Conservation (phyloP, 2,797 vertebrate genomes). For the Tapera naevia region DNA sequence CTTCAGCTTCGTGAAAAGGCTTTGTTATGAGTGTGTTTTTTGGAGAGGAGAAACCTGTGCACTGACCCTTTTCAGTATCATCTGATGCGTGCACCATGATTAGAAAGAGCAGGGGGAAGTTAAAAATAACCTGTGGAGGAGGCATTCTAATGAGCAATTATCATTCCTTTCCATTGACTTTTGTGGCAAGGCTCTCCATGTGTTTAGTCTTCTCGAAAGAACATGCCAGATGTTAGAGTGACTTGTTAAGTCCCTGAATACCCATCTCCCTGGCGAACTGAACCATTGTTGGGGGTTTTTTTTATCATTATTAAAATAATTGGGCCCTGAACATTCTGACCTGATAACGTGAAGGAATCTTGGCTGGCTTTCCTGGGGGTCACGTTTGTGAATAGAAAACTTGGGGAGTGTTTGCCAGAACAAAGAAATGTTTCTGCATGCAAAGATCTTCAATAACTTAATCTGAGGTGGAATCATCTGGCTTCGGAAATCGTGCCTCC, state of each 20-base stretch:
- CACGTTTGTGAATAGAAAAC: slow-evolving; percentile 41
- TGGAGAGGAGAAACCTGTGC: slow-evolving; percentile 6
- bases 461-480: slow-evolving; percentile 58
- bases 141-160: slow-evolving; percentile 69
- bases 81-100: slow-evolving; percentile 45
- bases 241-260: slow-evolving; percentile 53
- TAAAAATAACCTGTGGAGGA: slow-evolving; percentile 64
- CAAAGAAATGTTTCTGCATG: slow-evolving; percentile 57
- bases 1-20: background rate
- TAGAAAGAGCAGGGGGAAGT: slow-evolving; percentile 49
- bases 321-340: slow-evolving; percentile 58
- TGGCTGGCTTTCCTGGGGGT: slow-evolving; percentile 43
- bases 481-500: slow-evolving; percentile 57
- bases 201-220: slow-evolving; percentile 62
- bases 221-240: slow-evolving; percentile 57
- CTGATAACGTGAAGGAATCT: slow-evolving; percentile 45
- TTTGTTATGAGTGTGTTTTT: background rate
- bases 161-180: slow-evolving; percentile 65
- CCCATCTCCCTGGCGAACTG: slow-evolving; percentile 12
- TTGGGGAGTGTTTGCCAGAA: slow-evolving; percentile 37
- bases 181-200: slow-evolving; percentile 41
- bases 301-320: slow-evolving; percentile 68
- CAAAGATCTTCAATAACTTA: slow-evolving; percentile 44
- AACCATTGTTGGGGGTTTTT: slow-evolving; percentile 29
- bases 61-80: slow-evolving; percentile 59